phyloP scores from a whole-genome alignment of 2,888 invertebrate genomes.

The Hemicrepidius hirtus region DNA sequence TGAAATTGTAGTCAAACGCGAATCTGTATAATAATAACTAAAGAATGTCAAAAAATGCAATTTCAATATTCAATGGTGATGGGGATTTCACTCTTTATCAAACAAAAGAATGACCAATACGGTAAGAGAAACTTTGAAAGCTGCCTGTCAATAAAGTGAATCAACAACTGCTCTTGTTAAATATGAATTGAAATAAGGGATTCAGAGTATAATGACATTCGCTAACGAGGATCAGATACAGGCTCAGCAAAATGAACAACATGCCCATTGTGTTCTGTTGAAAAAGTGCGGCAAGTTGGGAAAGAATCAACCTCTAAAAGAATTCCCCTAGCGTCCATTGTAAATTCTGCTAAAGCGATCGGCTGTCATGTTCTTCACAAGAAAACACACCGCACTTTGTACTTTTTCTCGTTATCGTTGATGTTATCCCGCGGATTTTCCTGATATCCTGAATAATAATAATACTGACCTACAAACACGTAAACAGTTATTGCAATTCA shows the following conservation, averaged over 20 bases:
- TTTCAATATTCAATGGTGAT: too few relatives aligned
- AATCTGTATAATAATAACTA: too few relatives aligned
- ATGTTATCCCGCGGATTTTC: slow-evolving; percentile 10
- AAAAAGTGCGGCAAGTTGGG: slow-evolving; percentile 51
- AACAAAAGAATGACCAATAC: neutral
- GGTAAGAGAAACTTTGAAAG: neutral
- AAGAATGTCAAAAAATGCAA: too few relatives aligned
- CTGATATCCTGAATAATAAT: slow-evolving; percentile 29
- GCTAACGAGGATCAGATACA: slow-evolving; percentile 48
- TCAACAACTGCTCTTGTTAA: slow-evolving; percentile 39
- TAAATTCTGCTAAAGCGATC: slow-evolving; percentile 55
- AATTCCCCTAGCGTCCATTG: slow-evolving; percentile 53
- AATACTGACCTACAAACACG: slow-evolving; percentile 33
- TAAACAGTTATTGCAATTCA: too few relatives aligned
- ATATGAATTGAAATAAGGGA: slow-evolving; percentile 46
- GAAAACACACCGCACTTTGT: slow-evolving; percentile 58
- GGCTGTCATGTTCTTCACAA: slow-evolving; percentile 57
- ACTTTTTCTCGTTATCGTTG: slow-evolving; percentile 54
- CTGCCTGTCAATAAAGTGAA: slow-evolving; percentile 14
- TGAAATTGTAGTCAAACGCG: too few relatives aligned
- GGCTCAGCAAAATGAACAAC: slow-evolving; percentile 42
- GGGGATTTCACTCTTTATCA: neutral
- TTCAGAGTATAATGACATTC: slow-evolving; percentile 43
- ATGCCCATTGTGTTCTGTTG: slow-evolving; percentile 45
- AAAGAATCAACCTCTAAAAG: slow-evolving; percentile 44